Conservation (phyloP, 2,888 invertebrate species). For the Drosophila vallismaia region DNA sequence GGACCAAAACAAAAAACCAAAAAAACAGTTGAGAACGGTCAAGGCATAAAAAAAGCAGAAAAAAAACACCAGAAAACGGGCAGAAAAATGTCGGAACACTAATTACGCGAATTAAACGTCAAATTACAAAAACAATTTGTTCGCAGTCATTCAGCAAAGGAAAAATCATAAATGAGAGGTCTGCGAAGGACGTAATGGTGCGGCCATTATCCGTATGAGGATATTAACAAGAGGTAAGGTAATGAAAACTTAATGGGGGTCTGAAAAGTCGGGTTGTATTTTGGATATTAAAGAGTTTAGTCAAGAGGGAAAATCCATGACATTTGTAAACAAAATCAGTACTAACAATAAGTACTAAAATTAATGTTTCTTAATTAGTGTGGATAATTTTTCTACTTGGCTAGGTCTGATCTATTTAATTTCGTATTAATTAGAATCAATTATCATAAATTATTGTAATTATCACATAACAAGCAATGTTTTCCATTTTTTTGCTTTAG, state of each 20-base stretch:
- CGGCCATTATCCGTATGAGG: slow-evolving; percentile 34
- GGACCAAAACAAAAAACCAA: background rate
- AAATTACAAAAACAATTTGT: slow-evolving; percentile 77
- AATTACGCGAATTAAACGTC: slow-evolving; percentile 78
- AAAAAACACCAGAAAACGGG: slow-evolving; percentile 45
- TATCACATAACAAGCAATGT: background rate
- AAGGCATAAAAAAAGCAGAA: slow-evolving; percentile 12
- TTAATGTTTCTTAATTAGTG: background rate
- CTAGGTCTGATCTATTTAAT: background rate
- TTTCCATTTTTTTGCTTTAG: too few species aligned
- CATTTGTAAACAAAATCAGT: background rate
- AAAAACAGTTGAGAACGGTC: slow-evolving; percentile 36
- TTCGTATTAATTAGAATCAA: background rate
- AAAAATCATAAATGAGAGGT: slow-evolving; percentile 20
- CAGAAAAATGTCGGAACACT: slow-evolving; percentile 75
- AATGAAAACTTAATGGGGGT: slow-evolving; percentile 28
- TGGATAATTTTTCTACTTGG: background rate
- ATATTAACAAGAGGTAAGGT: slow-evolving; percentile 25
- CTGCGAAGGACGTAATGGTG: slow-evolving; percentile 26
- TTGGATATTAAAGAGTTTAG: background rate
- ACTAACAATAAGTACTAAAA: background rate
- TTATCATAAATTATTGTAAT: background rate
- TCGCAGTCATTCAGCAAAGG: slow-evolving; percentile 50
- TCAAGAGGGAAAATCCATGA: background rate
- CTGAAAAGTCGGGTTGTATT: background rate